Conservation (phyloP, 2,113 vertebrate genomes). For the Panurus biarmicus region DNA sequence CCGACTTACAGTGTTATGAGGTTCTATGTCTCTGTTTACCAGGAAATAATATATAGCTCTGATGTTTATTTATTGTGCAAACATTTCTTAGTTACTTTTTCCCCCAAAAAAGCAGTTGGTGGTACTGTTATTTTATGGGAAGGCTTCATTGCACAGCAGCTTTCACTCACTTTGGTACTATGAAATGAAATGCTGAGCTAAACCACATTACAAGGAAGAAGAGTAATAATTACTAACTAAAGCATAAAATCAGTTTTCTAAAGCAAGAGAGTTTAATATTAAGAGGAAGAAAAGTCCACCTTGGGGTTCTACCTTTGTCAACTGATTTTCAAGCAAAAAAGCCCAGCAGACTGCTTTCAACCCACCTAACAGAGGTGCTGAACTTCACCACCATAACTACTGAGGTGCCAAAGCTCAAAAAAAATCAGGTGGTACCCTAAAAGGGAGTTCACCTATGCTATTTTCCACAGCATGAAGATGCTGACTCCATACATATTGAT, state of each 20-base stretch:
- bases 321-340: neutral
- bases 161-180: neutral
- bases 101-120: neutral
- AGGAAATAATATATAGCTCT: neutral
- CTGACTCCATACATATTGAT: neutral
- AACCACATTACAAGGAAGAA: neutral
- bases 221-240: neutral
- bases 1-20: neutral
- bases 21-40: conserved; percentile 6
- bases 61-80: neutral
- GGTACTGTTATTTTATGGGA: neutral
- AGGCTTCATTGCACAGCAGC: neutral
- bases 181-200: neutral
- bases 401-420: neutral
- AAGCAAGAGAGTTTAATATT: neutral
- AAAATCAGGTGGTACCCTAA: neutral
- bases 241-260: neutral
- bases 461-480: neutral
- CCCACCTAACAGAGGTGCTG: neutral
- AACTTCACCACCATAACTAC: neutral
- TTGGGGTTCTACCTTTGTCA: neutral
- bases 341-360: neutral
- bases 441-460: neutral
- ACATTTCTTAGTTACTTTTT: neutral
- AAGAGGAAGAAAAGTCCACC: neutral